Percentiles rank a stretch among this genome's conserved stretches.
phyloP scores from a whole-genome alignment of 2,888 invertebrate species.

The Plebejus melissa region DNA sequence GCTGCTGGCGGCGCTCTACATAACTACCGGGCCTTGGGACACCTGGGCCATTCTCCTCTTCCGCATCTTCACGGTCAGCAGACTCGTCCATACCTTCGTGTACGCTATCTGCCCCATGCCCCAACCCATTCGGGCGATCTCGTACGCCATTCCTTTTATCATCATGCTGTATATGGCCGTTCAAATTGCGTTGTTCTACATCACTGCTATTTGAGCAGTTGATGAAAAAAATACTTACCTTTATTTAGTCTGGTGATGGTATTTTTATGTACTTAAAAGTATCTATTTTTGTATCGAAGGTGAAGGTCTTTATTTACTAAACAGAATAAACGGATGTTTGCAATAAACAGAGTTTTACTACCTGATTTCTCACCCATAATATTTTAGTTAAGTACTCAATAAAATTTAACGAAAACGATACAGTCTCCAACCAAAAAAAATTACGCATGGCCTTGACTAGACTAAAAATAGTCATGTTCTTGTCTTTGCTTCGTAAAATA shows the following conservation, averaged over 20 bases:
- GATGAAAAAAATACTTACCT: neutral
- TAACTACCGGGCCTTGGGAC: constrained; percentile 76
- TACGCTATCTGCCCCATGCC: constrained; percentile 81
- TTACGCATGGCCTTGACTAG: neutral
- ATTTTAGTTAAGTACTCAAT: neutral
- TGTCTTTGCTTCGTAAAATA: neutral
- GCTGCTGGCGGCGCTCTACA: constrained; percentile 79
- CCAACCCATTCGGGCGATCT: constrained; percentile 72
- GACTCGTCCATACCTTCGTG: constrained; percentile 81
- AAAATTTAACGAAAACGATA: neutral
- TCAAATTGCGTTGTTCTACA: constrained; percentile 49
- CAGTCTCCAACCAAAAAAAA: neutral
- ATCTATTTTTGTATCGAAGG: neutral
- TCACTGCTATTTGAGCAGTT: constrained; percentile 36
- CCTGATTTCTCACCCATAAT: neutral
- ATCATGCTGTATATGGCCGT: constrained; percentile 59
- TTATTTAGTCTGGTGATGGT: neutral
- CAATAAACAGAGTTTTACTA: neutral
- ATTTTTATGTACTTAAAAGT: neutral
- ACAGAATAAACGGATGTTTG: neutral
- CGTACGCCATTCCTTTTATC: constrained; percentile 49
- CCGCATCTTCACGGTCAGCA: constrained; percentile 73
- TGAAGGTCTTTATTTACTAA: neutral
- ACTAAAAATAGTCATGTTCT: too few relatives aligned
- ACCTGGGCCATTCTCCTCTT: constrained; percentile 60